Evolutionary conservation across 2,797 vertebrate species (phyloP).

Genomic region (Molossus alvarezi): DNA sequence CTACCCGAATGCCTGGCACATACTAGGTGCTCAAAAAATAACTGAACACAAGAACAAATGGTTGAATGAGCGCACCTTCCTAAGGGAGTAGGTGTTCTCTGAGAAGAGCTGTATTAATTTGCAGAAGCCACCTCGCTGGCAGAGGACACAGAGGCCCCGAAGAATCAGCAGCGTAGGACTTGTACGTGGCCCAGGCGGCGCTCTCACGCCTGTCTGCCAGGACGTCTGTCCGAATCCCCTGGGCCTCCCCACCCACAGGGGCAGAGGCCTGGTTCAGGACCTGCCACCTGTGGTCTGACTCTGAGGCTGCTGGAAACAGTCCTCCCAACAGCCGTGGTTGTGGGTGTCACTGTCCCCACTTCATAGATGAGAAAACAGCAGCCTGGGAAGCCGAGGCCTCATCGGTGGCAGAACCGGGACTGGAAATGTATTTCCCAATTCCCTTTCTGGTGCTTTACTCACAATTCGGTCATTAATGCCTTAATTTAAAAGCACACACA

Average conservation of each 20-base stretch:
- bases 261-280: neutral
- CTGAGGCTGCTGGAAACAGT: neutral
- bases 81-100: neutral
- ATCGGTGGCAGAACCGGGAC: neutral
- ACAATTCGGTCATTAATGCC: neutral
- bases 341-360: neutral
- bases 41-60: neutral
- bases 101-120: neutral
- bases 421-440: neutral
- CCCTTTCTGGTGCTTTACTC: neutral
- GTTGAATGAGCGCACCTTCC: neutral
- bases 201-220: neutral
- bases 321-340: neutral
- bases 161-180: neutral
- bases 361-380: neutral
- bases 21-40: constrained; percentile 40
- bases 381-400: neutral
- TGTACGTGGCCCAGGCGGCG: neutral
- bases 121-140: neutral
- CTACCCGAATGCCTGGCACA: neutral
- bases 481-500: constrained; percentile 27
- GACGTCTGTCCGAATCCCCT: neutral
- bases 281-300: neutral
- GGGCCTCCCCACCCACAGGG: neutral
- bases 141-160: neutral